phyloP scores from a whole-genome alignment of 2,113 vertebrate genomes.

The Lagopus muta region DNA sequence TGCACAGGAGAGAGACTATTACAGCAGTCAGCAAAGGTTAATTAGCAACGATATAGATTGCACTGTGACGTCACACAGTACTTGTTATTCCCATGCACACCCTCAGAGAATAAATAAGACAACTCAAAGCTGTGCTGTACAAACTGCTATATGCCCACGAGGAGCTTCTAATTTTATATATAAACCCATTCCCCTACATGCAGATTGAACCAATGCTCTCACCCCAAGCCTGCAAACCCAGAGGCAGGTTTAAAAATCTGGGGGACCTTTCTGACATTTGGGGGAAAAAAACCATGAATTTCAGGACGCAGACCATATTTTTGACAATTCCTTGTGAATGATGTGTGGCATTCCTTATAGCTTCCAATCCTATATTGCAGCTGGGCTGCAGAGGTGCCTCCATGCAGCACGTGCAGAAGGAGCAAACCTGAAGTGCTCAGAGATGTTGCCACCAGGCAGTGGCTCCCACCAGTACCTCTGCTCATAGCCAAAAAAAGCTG shows the following conservation, averaged over 20 bases:
- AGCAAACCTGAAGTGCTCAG: background rate
- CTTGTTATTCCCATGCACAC: background rate
- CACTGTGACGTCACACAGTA: background rate
- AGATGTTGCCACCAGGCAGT: background rate
- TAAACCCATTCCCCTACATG: background rate
- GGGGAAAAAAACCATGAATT: background rate
- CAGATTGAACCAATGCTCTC: fast-evolving
- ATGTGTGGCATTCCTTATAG: fast-evolving
- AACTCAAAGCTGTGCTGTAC: background rate
- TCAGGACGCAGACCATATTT: fast-evolving
- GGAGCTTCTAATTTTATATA: background rate
- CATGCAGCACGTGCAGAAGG: background rate
- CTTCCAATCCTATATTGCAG: background rate
- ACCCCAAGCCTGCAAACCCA: background rate
- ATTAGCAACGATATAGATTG: background rate
- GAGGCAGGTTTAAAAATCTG: background rate
- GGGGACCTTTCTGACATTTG: background rate
- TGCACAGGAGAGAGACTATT: background rate
- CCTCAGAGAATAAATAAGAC: background rate
- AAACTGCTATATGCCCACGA: background rate
- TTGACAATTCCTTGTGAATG: background rate
- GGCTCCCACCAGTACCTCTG: background rate
- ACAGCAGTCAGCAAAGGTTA: background rate
- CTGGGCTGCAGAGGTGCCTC: background rate
- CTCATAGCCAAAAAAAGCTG: background rate